Conservation (phyloP, 2,888 invertebrate genomes). For the Melinaea menophilus region DNA sequence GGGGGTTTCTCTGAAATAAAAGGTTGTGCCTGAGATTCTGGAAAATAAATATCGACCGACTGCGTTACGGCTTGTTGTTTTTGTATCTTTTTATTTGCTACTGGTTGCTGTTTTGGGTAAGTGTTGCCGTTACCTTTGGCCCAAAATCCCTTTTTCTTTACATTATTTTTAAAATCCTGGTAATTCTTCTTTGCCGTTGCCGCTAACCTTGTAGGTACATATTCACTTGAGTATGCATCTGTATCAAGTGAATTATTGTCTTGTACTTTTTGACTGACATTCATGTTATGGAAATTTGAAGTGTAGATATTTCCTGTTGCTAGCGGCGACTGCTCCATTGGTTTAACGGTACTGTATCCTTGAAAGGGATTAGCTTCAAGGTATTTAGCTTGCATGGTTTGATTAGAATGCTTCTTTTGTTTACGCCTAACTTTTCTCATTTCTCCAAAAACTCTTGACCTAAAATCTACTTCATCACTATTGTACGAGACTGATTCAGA, state of each 20-base stretch:
- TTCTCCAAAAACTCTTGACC: constrained; percentile 61
- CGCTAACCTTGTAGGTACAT: constrained; percentile 69
- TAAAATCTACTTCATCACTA: constrained; percentile 66
- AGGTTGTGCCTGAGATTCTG: constrained; percentile 19
- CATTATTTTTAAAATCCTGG: constrained; percentile 70
- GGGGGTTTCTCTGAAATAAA: constrained; percentile 27
- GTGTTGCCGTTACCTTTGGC: constrained; percentile 65
- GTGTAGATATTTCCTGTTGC: constrained; percentile 67
- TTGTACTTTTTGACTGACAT: constrained; percentile 41
- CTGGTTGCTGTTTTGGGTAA: constrained; percentile 41
- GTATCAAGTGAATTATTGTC: constrained; percentile 43
- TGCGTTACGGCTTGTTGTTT: constrained; percentile 13
- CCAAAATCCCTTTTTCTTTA: constrained; percentile 67
- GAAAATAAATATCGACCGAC: constrained; percentile 15
- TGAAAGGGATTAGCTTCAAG: constrained; percentile 41
- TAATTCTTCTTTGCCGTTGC: constrained; percentile 67
- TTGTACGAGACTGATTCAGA: constrained; percentile 65
- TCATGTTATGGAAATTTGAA: constrained; percentile 61
- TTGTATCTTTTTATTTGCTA: constrained; percentile 26
- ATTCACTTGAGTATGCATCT: constrained; percentile 65
- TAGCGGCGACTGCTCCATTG: constrained; percentile 55
- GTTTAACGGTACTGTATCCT: constrained; percentile 61
- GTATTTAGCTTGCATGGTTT: constrained; percentile 40
- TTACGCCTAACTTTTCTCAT: constrained; percentile 51
- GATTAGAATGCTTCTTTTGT: constrained; percentile 44